Percentiles rank a stretch among this genome's conserved stretches.
Evolutionary conservation across 1,140 invertebrate genomes (phyloP).

Genomic region (Aphaenogaster rudis): DNA sequence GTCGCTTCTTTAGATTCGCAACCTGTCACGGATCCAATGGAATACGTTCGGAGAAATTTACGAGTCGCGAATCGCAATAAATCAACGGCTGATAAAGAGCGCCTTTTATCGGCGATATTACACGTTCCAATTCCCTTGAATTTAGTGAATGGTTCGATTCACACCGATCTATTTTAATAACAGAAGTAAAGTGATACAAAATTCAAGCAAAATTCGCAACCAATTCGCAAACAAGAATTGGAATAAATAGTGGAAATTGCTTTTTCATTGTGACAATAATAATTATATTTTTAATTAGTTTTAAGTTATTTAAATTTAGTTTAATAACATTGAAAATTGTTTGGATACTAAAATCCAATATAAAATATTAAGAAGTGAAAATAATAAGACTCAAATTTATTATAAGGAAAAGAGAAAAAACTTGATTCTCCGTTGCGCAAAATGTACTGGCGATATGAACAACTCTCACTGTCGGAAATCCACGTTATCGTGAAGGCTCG

Average conservation of each 20-base stretch:
- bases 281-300: conserved; percentile 1
- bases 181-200: not conserved
- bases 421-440: not conserved
- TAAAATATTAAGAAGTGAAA: not conserved
- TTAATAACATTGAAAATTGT: not conserved
- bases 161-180: not conserved
- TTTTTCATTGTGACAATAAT: not conserved
- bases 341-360: not conserved
- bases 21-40: conserved; percentile 20
- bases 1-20: conserved; percentile 33
- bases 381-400: not conserved
- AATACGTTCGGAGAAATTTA: conserved; percentile 38
- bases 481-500: conserved; percentile 52
- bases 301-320: not conserved
- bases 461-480: conserved; percentile 75
- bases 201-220: not conserved
- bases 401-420: not conserved
- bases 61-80: conserved; percentile 15
- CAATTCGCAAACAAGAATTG: not conserved
- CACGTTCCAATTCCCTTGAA: not conserved
- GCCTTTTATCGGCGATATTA: conserved; percentile 6
- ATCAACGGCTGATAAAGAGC: conserved; percentile 42
- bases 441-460: conserved; percentile 23
- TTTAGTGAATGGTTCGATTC: not conserved
- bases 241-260: not conserved